These are phyloP conservation scores for Ectemnius lituratus DNA, from an alignment of 2,888 invertebrate species.

Conservation along the genomic window DNA sequence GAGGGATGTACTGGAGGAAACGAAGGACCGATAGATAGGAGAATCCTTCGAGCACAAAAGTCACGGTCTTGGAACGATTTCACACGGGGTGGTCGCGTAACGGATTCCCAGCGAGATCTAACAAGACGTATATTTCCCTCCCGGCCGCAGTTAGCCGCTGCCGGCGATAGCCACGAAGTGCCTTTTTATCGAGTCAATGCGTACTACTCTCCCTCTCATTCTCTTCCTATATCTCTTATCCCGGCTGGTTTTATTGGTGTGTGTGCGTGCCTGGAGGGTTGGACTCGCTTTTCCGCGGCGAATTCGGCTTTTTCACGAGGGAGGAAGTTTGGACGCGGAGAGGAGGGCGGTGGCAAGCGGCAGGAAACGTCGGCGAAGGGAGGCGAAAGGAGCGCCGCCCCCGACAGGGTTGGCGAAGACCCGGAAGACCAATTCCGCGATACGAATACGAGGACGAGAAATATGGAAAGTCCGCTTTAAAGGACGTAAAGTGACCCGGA, in stretches of 20 bases:
- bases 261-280: conserved; percentile 10
- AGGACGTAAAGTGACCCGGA: conserved; percentile 70
- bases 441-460: conserved; percentile 66
- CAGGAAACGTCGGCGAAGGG: conserved; percentile 25
- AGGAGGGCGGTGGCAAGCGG: conserved; percentile 23
- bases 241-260: conserved; percentile 63
- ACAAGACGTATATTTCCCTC: conserved; percentile 54
- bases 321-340: conserved; percentile 30
- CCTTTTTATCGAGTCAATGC: conserved; percentile 68
- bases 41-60: conserved; percentile 20
- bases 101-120: conserved; percentile 39
- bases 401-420: conserved; percentile 47
- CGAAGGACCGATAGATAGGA: not conserved
- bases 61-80: conserved; percentile 38
- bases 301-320: conserved; percentile 51
- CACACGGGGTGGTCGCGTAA: conserved; percentile 21
- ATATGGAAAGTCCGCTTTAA: conserved; percentile 72
- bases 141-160: conserved; percentile 45
- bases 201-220: conserved; percentile 33
- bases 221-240: conserved; percentile 7
- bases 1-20: not conserved
- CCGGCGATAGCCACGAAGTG: conserved; percentile 65
- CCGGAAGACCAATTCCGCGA: conserved; percentile 72
- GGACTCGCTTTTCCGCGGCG: conserved; percentile 42
- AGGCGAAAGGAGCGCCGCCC: conserved; percentile 20